Conservation (phyloP, 2,888 invertebrate genomes). For the Orthosia cruda region DNA sequence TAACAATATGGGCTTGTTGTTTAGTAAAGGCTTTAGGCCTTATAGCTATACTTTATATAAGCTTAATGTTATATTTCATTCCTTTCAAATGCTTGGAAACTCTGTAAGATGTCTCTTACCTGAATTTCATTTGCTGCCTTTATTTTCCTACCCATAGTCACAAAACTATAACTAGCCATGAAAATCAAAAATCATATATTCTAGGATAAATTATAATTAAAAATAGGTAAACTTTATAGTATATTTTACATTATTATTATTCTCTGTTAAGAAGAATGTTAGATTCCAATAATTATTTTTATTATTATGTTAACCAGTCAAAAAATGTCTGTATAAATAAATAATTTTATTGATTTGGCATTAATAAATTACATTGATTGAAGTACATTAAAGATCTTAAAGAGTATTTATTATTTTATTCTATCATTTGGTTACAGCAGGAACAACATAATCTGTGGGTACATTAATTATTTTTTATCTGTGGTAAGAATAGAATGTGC, state of each 20-base stretch:
- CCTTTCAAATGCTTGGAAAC: background rate
- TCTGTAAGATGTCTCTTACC: background rate
- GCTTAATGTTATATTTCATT: background rate
- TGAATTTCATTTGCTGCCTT: background rate
- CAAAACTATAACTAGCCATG: conserved; percentile 51
- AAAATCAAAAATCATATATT: conserved; percentile 26
- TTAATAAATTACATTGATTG: conserved; percentile 80
- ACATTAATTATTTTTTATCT: conserved; percentile 7
- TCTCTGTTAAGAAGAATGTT: conserved; percentile 38
- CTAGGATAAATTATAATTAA: conserved; percentile 57
- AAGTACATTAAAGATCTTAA: conserved; percentile 80
- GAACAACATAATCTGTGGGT: conserved; percentile 39
- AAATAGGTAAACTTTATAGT: conserved; percentile 52
- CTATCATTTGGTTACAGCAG: conserved; percentile 48
- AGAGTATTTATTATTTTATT: conserved; percentile 70
- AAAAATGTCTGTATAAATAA: conserved; percentile 75
- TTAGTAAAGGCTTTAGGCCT: background rate
- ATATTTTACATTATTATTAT: conserved; percentile 49
- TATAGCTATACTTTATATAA: background rate
- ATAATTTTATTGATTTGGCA: conserved; percentile 83
- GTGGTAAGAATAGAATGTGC: conserved; percentile 6
- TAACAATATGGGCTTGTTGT: background rate
- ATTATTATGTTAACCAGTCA: conserved; percentile 48
- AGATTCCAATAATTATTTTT: conserved; percentile 57
- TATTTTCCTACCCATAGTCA: conserved; percentile 6